Evolutionary conservation across 2,888 invertebrate genomes (phyloP).

Genomic region (Phasia obesa): DNA sequence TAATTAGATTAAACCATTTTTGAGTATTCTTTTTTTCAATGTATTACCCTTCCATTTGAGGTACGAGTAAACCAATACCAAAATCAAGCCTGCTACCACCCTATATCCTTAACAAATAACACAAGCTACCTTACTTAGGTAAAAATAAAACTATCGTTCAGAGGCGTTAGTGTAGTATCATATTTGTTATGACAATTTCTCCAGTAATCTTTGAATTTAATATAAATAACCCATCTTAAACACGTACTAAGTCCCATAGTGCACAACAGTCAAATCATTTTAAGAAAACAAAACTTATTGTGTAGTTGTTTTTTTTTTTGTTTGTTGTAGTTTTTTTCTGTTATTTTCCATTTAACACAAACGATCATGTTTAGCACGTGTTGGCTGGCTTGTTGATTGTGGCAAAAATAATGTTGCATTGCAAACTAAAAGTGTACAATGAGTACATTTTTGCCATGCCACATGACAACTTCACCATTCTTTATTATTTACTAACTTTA

Average conservation of each 20-base stretch:
- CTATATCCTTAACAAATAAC: too few relatives aligned
- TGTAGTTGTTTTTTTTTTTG: too few relatives aligned
- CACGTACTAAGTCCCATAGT: conserved; percentile 21
- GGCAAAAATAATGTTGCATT: conserved; percentile 36
- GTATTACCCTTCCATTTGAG: too few relatives aligned
- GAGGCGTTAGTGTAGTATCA: too few relatives aligned
- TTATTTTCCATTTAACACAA: conserved; percentile 27
- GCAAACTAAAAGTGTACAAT: conserved; percentile 47
- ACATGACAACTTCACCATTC: conserved; percentile 44
- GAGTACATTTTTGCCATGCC: conserved; percentile 43
- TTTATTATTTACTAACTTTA: conserved; percentile 29
- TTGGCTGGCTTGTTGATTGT: conserved; percentile 37
- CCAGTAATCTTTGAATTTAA: neutral
- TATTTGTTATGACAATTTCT: neutral
- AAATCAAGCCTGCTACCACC: too few relatives aligned
- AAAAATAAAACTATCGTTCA: too few relatives aligned
- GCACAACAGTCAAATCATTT: neutral
- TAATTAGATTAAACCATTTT: too few relatives aligned
- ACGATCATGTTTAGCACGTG: conserved; percentile 66
- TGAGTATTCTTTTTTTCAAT: too few relatives aligned
- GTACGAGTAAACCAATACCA: too few relatives aligned
- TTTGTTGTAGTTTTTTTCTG: neutral
- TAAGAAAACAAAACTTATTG: neutral
- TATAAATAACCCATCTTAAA: neutral
- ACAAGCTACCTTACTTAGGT: too few relatives aligned